Base-by-base conservation (phyloP, 2,113 vertebrate genomes). In the Melanerpes aurifrons region DNA sequence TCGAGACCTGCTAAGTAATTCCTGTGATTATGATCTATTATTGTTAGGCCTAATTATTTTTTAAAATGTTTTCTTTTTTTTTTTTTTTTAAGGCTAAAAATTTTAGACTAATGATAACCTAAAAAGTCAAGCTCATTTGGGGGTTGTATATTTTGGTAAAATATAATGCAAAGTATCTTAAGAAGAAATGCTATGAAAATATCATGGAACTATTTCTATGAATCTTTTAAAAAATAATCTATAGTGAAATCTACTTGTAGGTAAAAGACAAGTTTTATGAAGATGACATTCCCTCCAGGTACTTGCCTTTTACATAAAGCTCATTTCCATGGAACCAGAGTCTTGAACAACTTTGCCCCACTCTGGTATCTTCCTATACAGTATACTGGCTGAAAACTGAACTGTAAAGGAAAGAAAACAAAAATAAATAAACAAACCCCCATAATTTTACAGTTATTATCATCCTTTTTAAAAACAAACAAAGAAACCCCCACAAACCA, bases 11-110 rank as follows among this genome's bases (percentile, higher is more conserved):
- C 63, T 19, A 76, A 87, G 68, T 82, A 85, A 89, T 93, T 93
- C 84, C 40, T 79, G 68, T 80, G n/a, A 84, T 53, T 89, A 92
- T 66, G 84, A 90, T 90, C 93, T 93, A 92, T 95, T 96, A 76
- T 89, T 92, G 90, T 90, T 95, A 89, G 70, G 56, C 7, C 6
- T 73, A 82, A 24, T 85, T 69, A 69, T 29, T 26, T 89, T n/a
- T 66, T 85, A 91, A 74, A 35, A 16, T 48, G 47, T 48, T 48
- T 48, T 18, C 9, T 20, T 48, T 19, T 48, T 48, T 40, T 48
- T 48, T 40, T 35, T 35, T 40, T 48, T 48, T 48, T 48, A 70
- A 70, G 28, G 6, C 16, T 67, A 61, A 86, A 63, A 95, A 57
- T 85, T 70, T 68, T 69, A 35, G 64, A 40, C 7, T 61, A 81